Base-by-base conservation (phyloP, 2,888 invertebrate genomes). In the Tiphia femorata region DNA sequence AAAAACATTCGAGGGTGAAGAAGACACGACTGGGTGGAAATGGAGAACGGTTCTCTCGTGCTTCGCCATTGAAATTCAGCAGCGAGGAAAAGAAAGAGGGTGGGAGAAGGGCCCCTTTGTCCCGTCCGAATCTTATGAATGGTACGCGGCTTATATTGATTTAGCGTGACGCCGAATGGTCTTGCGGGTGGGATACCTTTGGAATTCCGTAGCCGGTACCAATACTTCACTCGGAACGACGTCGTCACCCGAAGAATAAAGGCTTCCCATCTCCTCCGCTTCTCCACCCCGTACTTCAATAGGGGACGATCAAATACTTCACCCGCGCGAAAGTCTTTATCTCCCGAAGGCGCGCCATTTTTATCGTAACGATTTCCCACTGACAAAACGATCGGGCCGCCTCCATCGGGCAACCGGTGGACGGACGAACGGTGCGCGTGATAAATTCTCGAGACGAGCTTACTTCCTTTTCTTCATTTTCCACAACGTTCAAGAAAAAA, bases 251-350 rank as follows among this genome's bases (percentile, higher is more conserved):
- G 14, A 3, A 25, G 35, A 35, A 58, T 49, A 54, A 58, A 58
- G 37, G 53, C 21, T 27, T 16, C 48, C 29, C 43, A 42, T 48
- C 52, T 37, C 47, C 48, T n/a, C n/a, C n/a, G 53, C 21, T 27
- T 16, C 48, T 35, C 43, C 43, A 43, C 52, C 33, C 47, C 48
- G 37, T 16, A 27, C 38, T 12, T 48, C 33, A 33, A 37, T 38
- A 16, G 23, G 12, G 49, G 30, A 47, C 33, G 33, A 33, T 33
- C 33, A 33, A 33, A 33, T 33, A 33, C 12, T 33, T 33, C 14
- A 33, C 33, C n/a, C n/a, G 49, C 58, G 61, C 51, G 48, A 55
- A 51, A 47, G 38, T 58, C 63, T 54, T 63, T 58, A 54, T 62
- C 50, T 46, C 48, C 41, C 49, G 29, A 30, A 14, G 51, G 27